A percentile compares a stretch with the other conserved stretches of the same genome.
These are phyloP conservation scores for Catagonus wagneri DNA, from an alignment of 2,113 vertebrate genomes.

Conservation along the genomic window DNA sequence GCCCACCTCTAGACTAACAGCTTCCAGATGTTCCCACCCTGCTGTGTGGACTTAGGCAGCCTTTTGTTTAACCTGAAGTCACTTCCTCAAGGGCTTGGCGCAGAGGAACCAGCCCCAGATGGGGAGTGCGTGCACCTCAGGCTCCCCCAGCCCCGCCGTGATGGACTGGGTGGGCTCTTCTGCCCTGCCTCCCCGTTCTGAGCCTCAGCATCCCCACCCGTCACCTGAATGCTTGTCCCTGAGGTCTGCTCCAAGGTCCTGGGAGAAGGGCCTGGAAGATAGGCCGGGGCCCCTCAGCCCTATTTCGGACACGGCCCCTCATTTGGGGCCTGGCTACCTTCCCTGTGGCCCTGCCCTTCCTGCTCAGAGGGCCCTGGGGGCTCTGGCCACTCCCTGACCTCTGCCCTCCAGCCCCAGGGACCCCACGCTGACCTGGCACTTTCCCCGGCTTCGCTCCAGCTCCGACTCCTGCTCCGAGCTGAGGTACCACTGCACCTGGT, in stretches of 20 bases:
- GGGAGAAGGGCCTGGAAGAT: neutral
- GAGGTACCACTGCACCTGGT: conserved; percentile 84
- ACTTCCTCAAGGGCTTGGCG: conserved; percentile 64
- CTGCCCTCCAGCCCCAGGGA: neutral
- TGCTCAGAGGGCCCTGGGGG: too few relatives aligned
- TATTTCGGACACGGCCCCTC: neutral
- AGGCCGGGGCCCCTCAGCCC: neutral
- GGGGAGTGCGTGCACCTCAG: neutral
- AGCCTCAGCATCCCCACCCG: neutral
- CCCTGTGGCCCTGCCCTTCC: neutral
- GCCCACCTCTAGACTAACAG: conserved; percentile 71
- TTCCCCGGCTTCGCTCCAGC: conserved; percentile 87
- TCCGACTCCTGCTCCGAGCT: conserved; percentile 80
- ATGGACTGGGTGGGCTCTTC: neutral
- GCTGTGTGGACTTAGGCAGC: conserved; percentile 50
- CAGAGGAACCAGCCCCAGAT: neutral
- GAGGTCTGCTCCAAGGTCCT: neutral
- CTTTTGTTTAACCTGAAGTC: conserved; percentile 76
- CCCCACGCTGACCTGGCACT: conserved; percentile 86
- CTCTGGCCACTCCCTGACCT: neutral
- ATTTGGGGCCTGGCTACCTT: neutral
- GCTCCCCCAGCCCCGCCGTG: neutral
- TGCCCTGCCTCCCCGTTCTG: neutral
- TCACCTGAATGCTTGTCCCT: neutral
- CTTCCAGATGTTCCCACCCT: conserved; percentile 77